Percentiles rank a stretch among this genome's conserved stretches.
These are phyloP conservation scores for Acanthochromis polyacanthus DNA, from an alignment of 2,113 vertebrate species.

Conservation along the genomic window DNA sequence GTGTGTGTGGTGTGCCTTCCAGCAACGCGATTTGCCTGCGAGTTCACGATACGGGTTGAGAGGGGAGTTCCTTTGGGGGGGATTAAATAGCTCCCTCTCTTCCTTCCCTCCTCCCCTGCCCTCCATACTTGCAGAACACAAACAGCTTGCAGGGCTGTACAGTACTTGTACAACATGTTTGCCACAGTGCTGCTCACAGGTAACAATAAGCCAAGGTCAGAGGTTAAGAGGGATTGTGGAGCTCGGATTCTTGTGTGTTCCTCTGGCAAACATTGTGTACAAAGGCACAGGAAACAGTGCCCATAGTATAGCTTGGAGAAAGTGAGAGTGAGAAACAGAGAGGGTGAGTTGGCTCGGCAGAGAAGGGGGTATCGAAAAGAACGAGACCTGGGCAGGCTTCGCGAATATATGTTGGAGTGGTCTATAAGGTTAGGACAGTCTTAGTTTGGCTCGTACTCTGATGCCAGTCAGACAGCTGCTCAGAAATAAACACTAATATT, in stretches of 20 bases:
- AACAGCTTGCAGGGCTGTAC: slow-evolving; percentile 84
- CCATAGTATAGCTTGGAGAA: slow-evolving; percentile 72
- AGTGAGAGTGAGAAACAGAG: slow-evolving; percentile 51
- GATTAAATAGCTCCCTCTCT: slow-evolving; percentile 86
- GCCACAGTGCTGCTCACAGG: slow-evolving; percentile 81
- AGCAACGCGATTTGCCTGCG: slow-evolving; percentile 85
- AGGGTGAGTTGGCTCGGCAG: slow-evolving; percentile 45
- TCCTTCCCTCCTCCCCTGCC: slow-evolving; percentile 78
- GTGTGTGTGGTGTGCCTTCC: slow-evolving; percentile 86
- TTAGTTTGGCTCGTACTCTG: slow-evolving; percentile 4
- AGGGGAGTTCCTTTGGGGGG: slow-evolving; percentile 88
- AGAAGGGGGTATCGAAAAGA: slow-evolving; percentile 54
- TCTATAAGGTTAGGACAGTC: slow-evolving; percentile 32
- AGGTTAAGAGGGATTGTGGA: slow-evolving; percentile 85
- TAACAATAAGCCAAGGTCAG: slow-evolving; percentile 84
- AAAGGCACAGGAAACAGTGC: slow-evolving; percentile 67
- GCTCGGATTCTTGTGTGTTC: slow-evolving; percentile 73
- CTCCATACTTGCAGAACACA: slow-evolving; percentile 81
- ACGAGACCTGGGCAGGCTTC: slow-evolving; percentile 46
- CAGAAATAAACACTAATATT: background rate
- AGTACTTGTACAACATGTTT: slow-evolving; percentile 77
- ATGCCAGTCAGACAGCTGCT: slow-evolving; percentile 6
- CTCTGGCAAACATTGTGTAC: slow-evolving; percentile 70
- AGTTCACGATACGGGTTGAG: slow-evolving; percentile 88
- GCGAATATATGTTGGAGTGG: slow-evolving; percentile 27